A percentile compares a stretch with the other conserved stretches of the same genome.
Evolutionary conservation across 2,113 vertebrate genomes (phyloP).

Genomic region (Eira barbara): DNA sequence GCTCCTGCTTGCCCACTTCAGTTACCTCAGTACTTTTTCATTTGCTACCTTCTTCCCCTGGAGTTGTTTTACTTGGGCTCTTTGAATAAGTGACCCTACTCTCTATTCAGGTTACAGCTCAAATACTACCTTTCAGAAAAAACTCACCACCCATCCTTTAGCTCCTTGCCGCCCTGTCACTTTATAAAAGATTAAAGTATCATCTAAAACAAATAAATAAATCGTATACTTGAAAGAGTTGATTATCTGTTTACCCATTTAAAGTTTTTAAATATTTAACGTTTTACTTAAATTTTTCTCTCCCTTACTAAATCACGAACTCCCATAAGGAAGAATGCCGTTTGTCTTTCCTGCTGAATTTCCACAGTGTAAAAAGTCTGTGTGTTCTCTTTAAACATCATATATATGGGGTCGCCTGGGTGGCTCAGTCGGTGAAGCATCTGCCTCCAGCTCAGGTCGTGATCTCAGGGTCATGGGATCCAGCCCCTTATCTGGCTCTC

Average conservation of each 20-base stretch:
- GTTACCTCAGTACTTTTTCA: background rate
- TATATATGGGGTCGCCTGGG: background rate
- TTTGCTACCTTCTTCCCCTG: background rate
- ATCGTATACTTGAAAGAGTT: background rate
- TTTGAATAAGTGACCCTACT: background rate
- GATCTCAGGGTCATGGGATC: background rate
- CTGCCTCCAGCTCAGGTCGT: background rate
- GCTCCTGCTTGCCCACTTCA: fast-evolving
- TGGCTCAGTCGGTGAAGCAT: background rate
- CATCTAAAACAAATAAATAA: background rate
- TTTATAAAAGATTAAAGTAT: background rate
- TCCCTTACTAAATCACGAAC: background rate
- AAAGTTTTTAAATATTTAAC: background rate
- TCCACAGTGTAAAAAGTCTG: background rate
- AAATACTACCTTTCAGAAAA: background rate
- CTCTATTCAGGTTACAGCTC: background rate
- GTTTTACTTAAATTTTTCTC: background rate
- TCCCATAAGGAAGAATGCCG: background rate
- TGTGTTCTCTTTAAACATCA: background rate
- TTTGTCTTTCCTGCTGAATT: background rate
- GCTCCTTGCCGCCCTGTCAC: background rate
- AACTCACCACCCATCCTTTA: background rate
- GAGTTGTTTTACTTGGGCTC: background rate
- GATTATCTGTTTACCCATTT: background rate
- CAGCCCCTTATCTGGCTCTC: background rate